Conservation (phyloP, 2,888 invertebrate species). For the Pristionchus arcanus region DNA sequence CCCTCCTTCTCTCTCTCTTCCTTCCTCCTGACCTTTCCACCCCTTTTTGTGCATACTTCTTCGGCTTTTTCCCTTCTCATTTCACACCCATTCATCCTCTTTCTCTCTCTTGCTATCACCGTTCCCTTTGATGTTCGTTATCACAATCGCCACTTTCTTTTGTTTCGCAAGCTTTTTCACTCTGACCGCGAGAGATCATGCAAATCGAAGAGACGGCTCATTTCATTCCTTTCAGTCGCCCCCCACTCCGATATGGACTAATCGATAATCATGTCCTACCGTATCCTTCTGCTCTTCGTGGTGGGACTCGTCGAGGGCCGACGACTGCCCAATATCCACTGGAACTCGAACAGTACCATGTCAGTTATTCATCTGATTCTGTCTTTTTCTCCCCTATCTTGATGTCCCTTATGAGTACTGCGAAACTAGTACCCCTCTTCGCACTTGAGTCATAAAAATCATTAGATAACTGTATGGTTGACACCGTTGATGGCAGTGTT, state of each 20-base stretch:
- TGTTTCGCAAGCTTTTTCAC: neutral
- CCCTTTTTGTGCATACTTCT: neutral
- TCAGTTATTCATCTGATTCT: neutral
- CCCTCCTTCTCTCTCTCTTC: conserved; percentile 18
- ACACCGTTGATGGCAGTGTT: neutral
- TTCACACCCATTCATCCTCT: conserved; percentile 12
- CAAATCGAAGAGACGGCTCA: neutral
- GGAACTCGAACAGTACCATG: conserved; percentile 33
- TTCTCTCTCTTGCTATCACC: conserved; percentile 6
- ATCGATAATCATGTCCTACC: conserved; percentile 36
- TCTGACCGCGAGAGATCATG: neutral
- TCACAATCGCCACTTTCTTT: neutral
- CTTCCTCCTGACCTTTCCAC: neutral
- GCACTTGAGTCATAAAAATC: too few relatives aligned
- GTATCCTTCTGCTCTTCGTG: conserved; percentile 35
- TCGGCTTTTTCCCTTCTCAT: conserved; percentile 23
- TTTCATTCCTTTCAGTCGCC: neutral
- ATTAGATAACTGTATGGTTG: neutral
- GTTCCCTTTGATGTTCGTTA: conserved; percentile 48
- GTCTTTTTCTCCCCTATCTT: too few relatives aligned
- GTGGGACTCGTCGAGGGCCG: conserved; percentile 5
- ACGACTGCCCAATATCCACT: conserved; percentile 48
- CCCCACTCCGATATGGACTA: conserved; percentile 21
- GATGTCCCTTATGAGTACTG: too few relatives aligned
- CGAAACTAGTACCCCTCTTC: too few relatives aligned